These are phyloP conservation scores for Protosalanx chinensis DNA, from an alignment of 2,797 vertebrate species.

Conservation along the genomic window DNA sequence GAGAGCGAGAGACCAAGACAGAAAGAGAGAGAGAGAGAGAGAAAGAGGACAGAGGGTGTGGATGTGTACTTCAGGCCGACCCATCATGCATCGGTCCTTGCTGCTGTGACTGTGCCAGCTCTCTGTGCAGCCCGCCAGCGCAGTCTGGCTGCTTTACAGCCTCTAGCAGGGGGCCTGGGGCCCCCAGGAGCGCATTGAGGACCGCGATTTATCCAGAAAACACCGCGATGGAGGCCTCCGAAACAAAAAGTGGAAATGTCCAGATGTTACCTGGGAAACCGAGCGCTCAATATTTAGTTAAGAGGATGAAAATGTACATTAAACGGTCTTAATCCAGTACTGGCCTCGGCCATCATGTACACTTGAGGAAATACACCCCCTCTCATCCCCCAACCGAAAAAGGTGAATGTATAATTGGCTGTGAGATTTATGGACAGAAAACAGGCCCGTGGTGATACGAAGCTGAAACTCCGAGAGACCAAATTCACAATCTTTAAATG, in stretches of 20 bases:
- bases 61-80: neutral
- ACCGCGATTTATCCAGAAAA: neutral
- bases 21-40: neutral
- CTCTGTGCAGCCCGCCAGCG: no score
- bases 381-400: conserved; percentile 14
- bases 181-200: neutral
- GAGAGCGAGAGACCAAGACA: conserved; percentile 59
- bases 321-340: conserved; percentile 68
- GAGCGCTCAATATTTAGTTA: conserved; percentile 29
- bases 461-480: conserved; percentile 61
- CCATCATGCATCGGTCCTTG: no score
- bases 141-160: no score
- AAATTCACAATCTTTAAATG: conserved; percentile 67
- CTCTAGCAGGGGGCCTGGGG: no score
- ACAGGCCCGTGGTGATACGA: conserved; percentile 72
- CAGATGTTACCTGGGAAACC: conserved; percentile 30
- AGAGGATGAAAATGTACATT: conserved; percentile 61
- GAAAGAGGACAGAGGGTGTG: conserved; percentile 42
- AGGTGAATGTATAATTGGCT: conserved; percentile 52
- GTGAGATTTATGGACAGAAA: conserved; percentile 81
- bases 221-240: conserved; percentile 16
- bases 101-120: no score
- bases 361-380: conserved; percentile 35
- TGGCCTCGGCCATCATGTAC: conserved; percentile 60
- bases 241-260: conserved; percentile 27